Evolutionary conservation across 2,888 invertebrate species (phyloP).

Genomic region (Chaetoderma sp.): DNA sequence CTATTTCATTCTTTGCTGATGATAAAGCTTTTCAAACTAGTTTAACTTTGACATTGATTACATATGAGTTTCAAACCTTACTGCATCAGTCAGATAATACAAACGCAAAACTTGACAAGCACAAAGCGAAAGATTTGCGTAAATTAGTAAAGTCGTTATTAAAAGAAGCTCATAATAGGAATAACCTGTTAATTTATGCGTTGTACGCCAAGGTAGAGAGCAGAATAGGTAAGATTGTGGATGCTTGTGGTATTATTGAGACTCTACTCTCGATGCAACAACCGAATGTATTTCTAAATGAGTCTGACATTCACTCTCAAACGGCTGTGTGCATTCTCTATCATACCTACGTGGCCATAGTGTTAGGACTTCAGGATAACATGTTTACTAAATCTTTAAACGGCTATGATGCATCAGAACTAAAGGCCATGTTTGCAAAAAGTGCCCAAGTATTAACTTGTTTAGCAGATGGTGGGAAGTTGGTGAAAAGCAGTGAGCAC

Average conservation of each 20-base stretch:
- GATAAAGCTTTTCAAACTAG: slow-evolving; percentile 34
- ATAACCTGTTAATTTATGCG: slow-evolving; percentile 63
- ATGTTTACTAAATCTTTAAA: too few relatives aligned
- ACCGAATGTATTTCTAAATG: slow-evolving; percentile 2
- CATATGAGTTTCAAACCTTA: slow-evolving; percentile 21
- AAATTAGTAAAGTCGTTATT: slow-evolving; percentile 62
- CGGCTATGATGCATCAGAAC: too few relatives aligned
- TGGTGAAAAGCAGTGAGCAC: too few relatives aligned
- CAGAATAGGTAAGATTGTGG: slow-evolving; percentile 52
- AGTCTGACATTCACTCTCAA: background rate
- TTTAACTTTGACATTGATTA: slow-evolving; percentile 38
- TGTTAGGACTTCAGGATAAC: slow-evolving; percentile 44
- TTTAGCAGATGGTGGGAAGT: too few relatives aligned
- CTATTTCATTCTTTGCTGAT: slow-evolving; percentile 35
- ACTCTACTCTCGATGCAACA: slow-evolving; percentile 53
- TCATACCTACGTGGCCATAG: slow-evolving; percentile 40
- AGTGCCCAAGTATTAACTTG: too few relatives aligned
- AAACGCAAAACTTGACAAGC: slow-evolving; percentile 24
- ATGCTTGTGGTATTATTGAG: slow-evolving; percentile 56
- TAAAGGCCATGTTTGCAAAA: too few relatives aligned
- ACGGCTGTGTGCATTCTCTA: too few relatives aligned
- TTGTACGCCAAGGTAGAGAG: slow-evolving; percentile 60
- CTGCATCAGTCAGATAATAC: too few relatives aligned
- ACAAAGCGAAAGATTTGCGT: slow-evolving; percentile 53
- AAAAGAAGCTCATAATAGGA: slow-evolving; percentile 62